These are phyloP conservation scores for Cryptomyrus ogoouensis DNA, from an alignment of 2,113 vertebrate species.

Conservation along the genomic window DNA sequence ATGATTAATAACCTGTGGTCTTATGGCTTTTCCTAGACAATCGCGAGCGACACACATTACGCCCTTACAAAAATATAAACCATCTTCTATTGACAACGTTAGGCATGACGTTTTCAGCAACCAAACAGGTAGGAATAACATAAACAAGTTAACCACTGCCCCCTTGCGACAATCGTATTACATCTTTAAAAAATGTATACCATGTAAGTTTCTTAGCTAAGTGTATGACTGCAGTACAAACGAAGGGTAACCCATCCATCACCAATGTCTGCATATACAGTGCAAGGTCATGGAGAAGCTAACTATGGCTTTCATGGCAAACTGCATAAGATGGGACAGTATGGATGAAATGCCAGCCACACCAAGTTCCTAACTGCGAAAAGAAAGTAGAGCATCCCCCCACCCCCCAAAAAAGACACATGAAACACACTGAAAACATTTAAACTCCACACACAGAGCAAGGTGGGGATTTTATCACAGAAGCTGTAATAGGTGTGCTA, in stretches of 20 bases:
- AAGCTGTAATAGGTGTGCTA: not conserved
- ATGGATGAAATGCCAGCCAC: not conserved
- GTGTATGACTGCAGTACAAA: not conserved
- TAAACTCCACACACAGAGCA: not conserved
- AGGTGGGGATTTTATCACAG: not conserved
- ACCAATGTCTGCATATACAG: not conserved
- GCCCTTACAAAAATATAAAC: not conserved
- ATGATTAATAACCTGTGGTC: not conserved
- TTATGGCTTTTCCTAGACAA: not conserved
- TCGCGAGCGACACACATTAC: not conserved
- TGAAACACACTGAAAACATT: not conserved
- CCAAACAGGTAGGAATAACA: not conserved
- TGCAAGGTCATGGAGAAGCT: not conserved
- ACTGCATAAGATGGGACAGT: not conserved
- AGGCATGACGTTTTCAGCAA: not conserved
- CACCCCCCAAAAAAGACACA: not conserved
- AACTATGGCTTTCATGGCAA: not conserved
- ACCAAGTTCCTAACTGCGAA: not conserved
- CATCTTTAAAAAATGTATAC: not conserved
- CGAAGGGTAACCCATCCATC: not conserved
- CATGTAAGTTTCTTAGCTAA: not conserved
- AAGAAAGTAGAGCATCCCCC: not conserved
- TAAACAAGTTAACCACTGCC: not conserved
- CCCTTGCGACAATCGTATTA: not conserved
- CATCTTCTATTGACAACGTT: not conserved